A percentile compares a stretch with the other conserved stretches of the same genome.
Evolutionary conservation across 2,888 invertebrate species (phyloP).

Genomic region (Drosophila stalkeri): DNA sequence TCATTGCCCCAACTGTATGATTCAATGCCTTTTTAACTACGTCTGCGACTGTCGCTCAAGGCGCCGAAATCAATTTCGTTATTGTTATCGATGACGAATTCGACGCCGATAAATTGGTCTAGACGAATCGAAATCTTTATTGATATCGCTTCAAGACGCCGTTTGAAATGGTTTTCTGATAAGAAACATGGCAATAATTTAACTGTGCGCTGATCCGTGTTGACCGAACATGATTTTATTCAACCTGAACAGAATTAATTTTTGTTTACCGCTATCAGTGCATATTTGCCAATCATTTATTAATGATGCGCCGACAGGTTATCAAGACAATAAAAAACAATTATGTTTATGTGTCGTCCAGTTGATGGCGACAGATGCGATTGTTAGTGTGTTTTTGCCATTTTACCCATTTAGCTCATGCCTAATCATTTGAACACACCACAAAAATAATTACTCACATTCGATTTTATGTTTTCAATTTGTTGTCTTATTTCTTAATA

Average conservation of each 20-base stretch:
- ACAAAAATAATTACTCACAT: constrained; percentile 16
- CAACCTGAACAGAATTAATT: constrained; percentile 23
- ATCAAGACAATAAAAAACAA: constrained; percentile 31
- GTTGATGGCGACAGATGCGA: background rate
- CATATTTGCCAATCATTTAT: constrained; percentile 44
- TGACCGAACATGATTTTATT: constrained; percentile 48
- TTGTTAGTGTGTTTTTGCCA: constrained; percentile 16
- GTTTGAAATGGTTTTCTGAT: background rate
- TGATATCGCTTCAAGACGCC: background rate
- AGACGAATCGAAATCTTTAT: constrained; percentile 20
- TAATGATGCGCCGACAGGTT: constrained; percentile 47
- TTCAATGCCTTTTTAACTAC: constrained; percentile 40
- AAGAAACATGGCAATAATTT: constrained; percentile 17
- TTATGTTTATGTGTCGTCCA: background rate
- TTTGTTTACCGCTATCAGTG: constrained; percentile 28
- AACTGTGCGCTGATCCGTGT: constrained; percentile 48
- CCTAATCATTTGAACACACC: constrained; percentile 25
- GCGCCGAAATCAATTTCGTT: constrained; percentile 39
- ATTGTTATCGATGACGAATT: constrained; percentile 36
- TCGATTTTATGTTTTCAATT: constrained; percentile 20
- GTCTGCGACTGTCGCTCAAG: constrained; percentile 47
- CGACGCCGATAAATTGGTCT: constrained; percentile 5
- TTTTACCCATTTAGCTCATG: constrained; percentile 25
- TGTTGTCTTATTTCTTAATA: constrained; percentile 9
- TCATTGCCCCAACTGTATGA: constrained; percentile 44